Evolutionary conservation across 2,888 invertebrate species (phyloP).

Genomic region (Lithophane socia): DNA sequence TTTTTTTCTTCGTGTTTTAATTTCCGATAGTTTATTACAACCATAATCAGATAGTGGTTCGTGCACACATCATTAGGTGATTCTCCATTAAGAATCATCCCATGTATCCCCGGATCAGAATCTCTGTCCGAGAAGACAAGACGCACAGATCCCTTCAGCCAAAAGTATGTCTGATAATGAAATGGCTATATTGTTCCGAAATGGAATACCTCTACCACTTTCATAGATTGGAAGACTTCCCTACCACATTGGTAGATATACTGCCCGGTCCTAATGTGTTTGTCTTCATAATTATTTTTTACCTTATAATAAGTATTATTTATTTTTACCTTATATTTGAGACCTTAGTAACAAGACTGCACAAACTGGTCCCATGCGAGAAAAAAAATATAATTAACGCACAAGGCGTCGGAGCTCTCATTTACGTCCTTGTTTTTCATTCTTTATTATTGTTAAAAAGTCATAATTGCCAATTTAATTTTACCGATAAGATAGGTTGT

Average conservation of each 20-base stretch:
- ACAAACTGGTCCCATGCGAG: neutral
- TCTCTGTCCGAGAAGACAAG: neutral
- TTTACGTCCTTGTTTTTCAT: neutral
- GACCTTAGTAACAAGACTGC: neutral
- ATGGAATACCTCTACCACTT: neutral
- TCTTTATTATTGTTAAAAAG: neutral
- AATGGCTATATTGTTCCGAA: neutral
- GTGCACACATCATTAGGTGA: no score
- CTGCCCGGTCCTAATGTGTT: neutral
- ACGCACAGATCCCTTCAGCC: neutral
- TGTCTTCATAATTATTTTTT: neutral
- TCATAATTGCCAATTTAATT: neutral
- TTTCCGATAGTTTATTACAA: no score
- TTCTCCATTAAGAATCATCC: no score
- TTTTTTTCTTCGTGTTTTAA: no score
- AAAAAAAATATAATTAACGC: neutral
- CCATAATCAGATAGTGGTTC: no score
- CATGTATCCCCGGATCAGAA: no score
- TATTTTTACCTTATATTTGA: neutral
- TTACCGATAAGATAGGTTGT: neutral
- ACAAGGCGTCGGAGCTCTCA: conserved; percentile 3
- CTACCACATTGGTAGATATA: neutral
- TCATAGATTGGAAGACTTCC: neutral
- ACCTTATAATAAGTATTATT: neutral
- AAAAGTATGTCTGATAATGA: neutral